Conservation (phyloP, 2,113 vertebrate species). For the Pontoporia blainvillei region DNA sequence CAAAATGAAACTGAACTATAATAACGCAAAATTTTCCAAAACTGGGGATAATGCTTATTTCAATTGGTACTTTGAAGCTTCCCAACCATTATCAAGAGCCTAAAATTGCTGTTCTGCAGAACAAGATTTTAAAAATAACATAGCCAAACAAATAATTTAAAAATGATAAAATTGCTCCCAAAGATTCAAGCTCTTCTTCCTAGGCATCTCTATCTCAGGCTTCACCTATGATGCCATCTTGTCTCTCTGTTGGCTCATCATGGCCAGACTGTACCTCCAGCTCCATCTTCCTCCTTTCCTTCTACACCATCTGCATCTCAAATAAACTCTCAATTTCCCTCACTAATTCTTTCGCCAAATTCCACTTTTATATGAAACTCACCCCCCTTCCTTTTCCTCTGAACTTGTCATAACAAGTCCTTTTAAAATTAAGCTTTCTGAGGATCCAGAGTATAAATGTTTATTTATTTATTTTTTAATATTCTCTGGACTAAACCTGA, state of each 20-base stretch:
- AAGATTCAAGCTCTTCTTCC: neutral
- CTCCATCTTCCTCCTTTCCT: neutral
- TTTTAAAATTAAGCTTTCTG: neutral
- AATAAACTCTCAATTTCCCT: neutral
- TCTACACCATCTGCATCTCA: neutral
- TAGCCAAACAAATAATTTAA: neutral
- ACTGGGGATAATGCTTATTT: neutral
- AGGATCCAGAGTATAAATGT: neutral
- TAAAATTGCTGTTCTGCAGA: neutral
- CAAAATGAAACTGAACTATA: neutral
- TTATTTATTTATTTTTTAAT: neutral
- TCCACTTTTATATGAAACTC: neutral
- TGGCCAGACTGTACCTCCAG: neutral
- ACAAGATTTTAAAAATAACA: neutral
- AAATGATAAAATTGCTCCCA: neutral
- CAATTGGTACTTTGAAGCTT: neutral
- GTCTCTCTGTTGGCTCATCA: neutral
- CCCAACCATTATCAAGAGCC: neutral
- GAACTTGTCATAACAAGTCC: neutral
- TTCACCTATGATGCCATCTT: neutral
- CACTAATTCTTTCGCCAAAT: accelerated
- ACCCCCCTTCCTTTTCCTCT: neutral
- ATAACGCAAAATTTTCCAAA: neutral
- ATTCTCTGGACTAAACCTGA: neutral
- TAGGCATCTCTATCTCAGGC: neutral